Evolutionary conservation across 2,797 vertebrate genomes (phyloP), one percentile per base, ranked within the genome.

Genomic region (Sciaenops ocellatus): DNA sequence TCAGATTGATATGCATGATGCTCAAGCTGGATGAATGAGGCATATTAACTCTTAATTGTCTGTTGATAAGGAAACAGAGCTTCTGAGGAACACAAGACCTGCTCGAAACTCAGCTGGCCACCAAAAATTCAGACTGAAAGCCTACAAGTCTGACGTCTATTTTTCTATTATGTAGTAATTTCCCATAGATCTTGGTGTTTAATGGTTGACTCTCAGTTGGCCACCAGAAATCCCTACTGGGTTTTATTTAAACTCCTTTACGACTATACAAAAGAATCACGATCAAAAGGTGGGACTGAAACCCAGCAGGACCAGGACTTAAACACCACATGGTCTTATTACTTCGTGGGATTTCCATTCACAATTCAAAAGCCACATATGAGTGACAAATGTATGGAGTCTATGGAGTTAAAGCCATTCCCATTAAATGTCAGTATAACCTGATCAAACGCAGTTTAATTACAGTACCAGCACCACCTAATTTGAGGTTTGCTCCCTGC

Each of bases 1-100:
- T 83, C 66, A 72, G 6, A 78, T 80, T n/a, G 9, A 72, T 22
- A 41, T 66, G 67, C 51, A 4, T 16, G 52, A 56, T 24, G 66
- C 73, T 61, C 15, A 18, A 8, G 28, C 50, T 63, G 55, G 6
- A 60, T 63, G 61, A 76, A 69, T 42, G 48, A 26, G 28, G 54
- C 30, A 52, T 52, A 52, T 5, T 26, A 62, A 64, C 56, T 63
- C 18, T 41, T 68, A 47, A 65, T 66, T 70, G 12, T 47, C 48
- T 72, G 44, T 64, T 41, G 34, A 77, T 34, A 48, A 60, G 20
- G 50, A 70, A 61, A 60, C n/a, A 1, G n/a, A 67, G 28, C 28
- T 55, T 54, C 38, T n/a, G 50, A 55, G 46, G 34, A 50, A 68
- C 44, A 69, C 22, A 3, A 26, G 38, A 64, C 44, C 26, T 4